Evolutionary conservation across 2,797 vertebrate genomes (phyloP).

Genomic region (Semaprochilodus insignis): DNA sequence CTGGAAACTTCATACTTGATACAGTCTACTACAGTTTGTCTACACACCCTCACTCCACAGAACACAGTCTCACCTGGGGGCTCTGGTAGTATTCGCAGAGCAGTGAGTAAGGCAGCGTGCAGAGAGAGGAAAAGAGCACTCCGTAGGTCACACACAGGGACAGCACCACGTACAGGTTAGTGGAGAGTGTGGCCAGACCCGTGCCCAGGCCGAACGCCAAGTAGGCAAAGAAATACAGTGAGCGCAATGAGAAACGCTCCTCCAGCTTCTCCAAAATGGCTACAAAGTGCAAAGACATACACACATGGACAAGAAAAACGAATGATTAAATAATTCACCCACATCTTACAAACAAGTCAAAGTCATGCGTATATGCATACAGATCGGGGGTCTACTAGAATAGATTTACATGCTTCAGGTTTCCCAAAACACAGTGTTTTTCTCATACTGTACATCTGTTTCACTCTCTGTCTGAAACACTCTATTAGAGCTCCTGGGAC

Average conservation of each 20-base stretch:
- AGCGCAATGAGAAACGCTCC: constrained; percentile 90
- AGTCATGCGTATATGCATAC: too few species aligned
- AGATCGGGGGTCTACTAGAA: too few species aligned
- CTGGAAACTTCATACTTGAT: too few species aligned
- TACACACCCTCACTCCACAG: background rate
- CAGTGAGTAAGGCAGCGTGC: constrained; percentile 97
- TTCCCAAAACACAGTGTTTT: too few species aligned
- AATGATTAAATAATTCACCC: background rate
- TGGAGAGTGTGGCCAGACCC: constrained; percentile 91
- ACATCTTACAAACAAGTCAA: too few species aligned
- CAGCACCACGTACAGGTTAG: constrained; percentile 93
- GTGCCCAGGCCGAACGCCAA: constrained; percentile 95
- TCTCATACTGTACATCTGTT: too few species aligned
- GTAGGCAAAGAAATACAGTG: constrained; percentile 96
- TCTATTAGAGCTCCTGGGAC: too few species aligned
- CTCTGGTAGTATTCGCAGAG: constrained; percentile 99
- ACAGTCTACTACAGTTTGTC: too few species aligned
- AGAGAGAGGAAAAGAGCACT: constrained; percentile 94
- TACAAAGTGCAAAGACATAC: constrained; percentile 63
- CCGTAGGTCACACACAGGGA: constrained; percentile 94
- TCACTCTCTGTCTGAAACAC: too few species aligned
- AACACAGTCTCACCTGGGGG: constrained; percentile 83
- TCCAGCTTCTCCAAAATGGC: constrained; percentile 95
- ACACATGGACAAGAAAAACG: background rate
- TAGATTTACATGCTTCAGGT: too few species aligned